Evolutionary conservation across 2,113 vertebrate species (phyloP).

Genomic region (Bambusicola thoracicus): DNA sequence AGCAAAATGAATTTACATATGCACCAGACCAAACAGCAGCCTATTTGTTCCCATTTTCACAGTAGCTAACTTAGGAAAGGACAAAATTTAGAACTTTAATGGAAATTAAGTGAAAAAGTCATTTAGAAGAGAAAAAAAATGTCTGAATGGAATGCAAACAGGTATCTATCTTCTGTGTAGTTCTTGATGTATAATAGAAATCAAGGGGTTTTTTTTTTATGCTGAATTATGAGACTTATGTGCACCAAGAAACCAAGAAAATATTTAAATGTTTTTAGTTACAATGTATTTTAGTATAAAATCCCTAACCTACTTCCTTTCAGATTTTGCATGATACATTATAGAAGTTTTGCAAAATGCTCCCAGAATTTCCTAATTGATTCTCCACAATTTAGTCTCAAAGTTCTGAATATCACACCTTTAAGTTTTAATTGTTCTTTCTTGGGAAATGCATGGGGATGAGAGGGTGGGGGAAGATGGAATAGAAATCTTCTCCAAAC

Average conservation of each 20-base stretch:
- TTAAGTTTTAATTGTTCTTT: background rate
- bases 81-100: background rate
- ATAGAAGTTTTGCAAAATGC: background rate
- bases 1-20: background rate
- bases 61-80: background rate
- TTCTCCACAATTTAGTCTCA: background rate
- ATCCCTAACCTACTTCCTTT: background rate
- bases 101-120: background rate
- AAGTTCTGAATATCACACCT: background rate
- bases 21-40: background rate
- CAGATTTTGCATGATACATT: background rate
- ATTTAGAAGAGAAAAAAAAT: background rate
- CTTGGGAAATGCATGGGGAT: background rate
- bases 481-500: background rate
- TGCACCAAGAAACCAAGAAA: background rate
- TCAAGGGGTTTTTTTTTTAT: background rate
- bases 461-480: background rate
- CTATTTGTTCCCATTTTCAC: background rate
- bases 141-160: background rate
- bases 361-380: background rate
- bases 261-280: background rate
- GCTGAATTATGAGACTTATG: background rate
- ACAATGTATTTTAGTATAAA: background rate
- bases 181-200: rapidly evolving
- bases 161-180: rapidly evolving